Evolutionary conservation across 1,140 invertebrate genomes (phyloP).

Genomic region (Nixonia krombeini): DNA sequence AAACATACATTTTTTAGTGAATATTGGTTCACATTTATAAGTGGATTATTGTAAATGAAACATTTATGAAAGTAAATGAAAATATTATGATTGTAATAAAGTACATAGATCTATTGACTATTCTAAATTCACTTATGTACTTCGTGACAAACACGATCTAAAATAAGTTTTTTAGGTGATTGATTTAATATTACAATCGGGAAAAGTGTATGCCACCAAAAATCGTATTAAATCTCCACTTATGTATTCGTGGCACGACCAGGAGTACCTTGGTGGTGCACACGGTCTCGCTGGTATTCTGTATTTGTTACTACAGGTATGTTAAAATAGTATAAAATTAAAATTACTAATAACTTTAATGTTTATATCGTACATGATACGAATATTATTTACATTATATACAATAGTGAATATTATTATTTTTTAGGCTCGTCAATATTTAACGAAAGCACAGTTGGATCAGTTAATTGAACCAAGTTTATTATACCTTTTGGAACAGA

Average conservation of each 20-base stretch:
- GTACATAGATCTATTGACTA: too few relatives aligned
- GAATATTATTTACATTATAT: constrained; percentile 5
- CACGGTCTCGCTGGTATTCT: constrained; percentile 91
- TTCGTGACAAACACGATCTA: background rate
- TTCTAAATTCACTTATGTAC: too few relatives aligned
- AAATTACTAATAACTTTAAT: too few relatives aligned
- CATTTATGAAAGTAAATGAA: too few relatives aligned
- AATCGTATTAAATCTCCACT: constrained; percentile 75
- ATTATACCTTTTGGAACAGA: constrained; percentile 75
- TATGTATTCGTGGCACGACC: constrained; percentile 91
- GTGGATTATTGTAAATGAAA: too few relatives aligned
- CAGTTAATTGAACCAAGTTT: constrained; percentile 76
- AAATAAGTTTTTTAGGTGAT: constrained; percentile 73
- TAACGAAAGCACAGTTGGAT: constrained; percentile 74
- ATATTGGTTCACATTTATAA: too few relatives aligned
- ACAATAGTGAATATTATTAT: constrained; percentile 5
- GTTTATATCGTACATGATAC: too few relatives aligned
- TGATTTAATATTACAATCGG: constrained; percentile 77
- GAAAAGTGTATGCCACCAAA: constrained; percentile 73
- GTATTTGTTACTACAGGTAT: constrained; percentile 84
- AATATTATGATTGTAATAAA: too few relatives aligned
- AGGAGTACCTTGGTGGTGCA: constrained; percentile 88
- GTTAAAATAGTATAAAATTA: background rate
- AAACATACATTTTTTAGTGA: too few relatives aligned
- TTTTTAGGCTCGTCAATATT: constrained; percentile 72